Conservation (phyloP, 2,888 invertebrate species). For the Mycalesis mineus region DNA sequence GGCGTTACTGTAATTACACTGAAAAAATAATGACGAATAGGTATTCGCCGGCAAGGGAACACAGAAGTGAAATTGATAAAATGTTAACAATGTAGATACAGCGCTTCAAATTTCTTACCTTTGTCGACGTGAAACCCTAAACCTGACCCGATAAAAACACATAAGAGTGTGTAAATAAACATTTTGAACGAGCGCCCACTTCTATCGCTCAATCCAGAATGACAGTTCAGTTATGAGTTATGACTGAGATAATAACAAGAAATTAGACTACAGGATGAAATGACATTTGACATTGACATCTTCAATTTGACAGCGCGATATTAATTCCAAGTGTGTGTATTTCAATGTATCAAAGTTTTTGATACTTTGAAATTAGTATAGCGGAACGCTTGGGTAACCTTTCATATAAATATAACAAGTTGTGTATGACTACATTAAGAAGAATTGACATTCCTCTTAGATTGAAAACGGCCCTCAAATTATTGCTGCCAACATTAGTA, state of each 20-base stretch:
- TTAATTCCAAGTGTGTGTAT: no score
- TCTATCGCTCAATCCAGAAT: constrained; percentile 24
- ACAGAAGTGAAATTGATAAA: not conserved
- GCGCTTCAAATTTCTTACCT: constrained; percentile 41
- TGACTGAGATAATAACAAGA: no score
- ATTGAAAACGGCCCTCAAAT: not conserved
- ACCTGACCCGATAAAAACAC: constrained; percentile 47
- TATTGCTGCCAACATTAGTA: no score
- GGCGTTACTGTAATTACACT: not conserved
- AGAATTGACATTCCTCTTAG: no score
- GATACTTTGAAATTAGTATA: no score
- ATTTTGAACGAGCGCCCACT: constrained; percentile 42
- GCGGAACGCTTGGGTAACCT: no score
- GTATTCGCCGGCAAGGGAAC: not conserved
- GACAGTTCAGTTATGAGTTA: no score
- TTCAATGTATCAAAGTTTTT: no score
- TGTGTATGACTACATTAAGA: no score
- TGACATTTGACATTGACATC: constrained; percentile 11
- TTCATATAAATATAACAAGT: no score
- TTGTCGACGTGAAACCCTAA: constrained; percentile 49
- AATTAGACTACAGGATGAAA: constrained; percentile 38
- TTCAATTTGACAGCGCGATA: no score
- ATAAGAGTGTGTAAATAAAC: constrained; percentile 40
- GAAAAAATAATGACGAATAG: not conserved
- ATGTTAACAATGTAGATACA: not conserved